Base-by-base conservation (phyloP, 2,797 vertebrate species). In the Vultur gryphus region DNA sequence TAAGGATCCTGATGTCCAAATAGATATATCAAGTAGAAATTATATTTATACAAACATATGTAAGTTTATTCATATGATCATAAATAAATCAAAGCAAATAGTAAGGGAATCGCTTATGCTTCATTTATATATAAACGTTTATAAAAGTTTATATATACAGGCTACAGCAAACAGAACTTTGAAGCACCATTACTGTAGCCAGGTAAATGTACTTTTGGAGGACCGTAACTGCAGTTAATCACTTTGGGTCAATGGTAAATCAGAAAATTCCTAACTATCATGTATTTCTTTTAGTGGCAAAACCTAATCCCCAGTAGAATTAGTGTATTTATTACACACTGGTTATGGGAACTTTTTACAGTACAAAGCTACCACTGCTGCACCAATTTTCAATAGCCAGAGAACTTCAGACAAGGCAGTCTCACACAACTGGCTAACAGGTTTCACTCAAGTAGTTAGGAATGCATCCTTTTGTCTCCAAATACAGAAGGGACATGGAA, bases 391-490 rank as follows among this genome's bases (percentile, higher is more conserved):
- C 62, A 35, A n/a, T 8, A 48, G 61, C 19, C 17, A 57, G 25
- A 69, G 29, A 76, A 71, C 3, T 89, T 57, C 35, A 83, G 67
- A 25, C 28, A 70, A 78, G 44, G 59, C 51, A 88, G 61, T 51
- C 51, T 46, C 26, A 78, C 10, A 66, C 20, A 75, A 31, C 25
- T 44, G 26, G 21, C 17, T 10, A 83, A 55, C 18, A 67, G 11
- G 24, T 67, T 94, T 92, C 49, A 89, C 9, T 78, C 28, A 58
- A 83, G 59, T 16, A 84, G 59, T 33, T 12, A 73, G 39, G 11
- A 92, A 61, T 18, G 13, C 29, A 84, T 76, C 24, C 25, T 75
- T 83, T 59, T 96, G 92, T 96, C 21, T 95, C 96, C 93, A 97
- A 84, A 86, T 20, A 39, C 69, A 85, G 94, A 97, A 95, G 92